Percentiles rank a stretch among this genome's conserved stretches.
These are phyloP conservation scores for Holothuria glaberrima DNA, from an alignment of 35 echinoderm and acorn worm genomes.

Conservation along the genomic window DNA sequence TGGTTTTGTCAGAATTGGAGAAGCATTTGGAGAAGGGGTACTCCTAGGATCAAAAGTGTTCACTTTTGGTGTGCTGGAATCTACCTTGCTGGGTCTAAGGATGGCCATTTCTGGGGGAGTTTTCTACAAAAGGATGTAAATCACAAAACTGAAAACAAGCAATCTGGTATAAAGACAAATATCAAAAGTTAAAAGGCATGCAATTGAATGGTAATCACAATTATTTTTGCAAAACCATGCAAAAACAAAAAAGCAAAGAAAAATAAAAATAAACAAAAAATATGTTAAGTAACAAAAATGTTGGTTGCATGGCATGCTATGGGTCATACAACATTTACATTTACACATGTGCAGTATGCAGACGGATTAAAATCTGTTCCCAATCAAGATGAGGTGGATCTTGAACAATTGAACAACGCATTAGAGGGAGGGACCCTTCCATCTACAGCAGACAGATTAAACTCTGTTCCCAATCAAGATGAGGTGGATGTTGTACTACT, in stretches of 20 bases:
- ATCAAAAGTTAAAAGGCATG: background rate
- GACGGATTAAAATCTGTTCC: too few species aligned
- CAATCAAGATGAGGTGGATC: too few species aligned
- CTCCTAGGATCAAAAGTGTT: slow-evolving; percentile 46
- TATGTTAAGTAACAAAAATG: too few species aligned
- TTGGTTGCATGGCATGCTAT: too few species aligned
- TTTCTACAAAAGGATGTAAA: slow-evolving; percentile 43
- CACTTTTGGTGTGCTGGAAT: slow-evolving; percentile 89
- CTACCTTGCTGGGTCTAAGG: slow-evolving; percentile 40
- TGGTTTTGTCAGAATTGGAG: slow-evolving; percentile 64
- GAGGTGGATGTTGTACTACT: too few species aligned
- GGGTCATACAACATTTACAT: too few species aligned
- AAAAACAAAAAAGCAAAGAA: background rate
- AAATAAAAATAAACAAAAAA: background rate
- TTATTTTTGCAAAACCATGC: background rate
- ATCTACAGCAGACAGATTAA: too few species aligned
- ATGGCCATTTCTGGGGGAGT: slow-evolving; percentile 66
- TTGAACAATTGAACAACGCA: too few species aligned
- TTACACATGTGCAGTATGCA: too few species aligned
- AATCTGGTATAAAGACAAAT: background rate
- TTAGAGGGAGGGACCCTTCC: too few species aligned
- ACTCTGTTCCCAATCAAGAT: too few species aligned
- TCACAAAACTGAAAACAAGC: slow-evolving; percentile 23
- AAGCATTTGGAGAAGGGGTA: slow-evolving; percentile 79
- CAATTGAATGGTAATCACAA: background rate